A percentile compares a stretch with the other conserved stretches of the same genome.
phyloP scores from a whole-genome alignment of 2,113 vertebrate genomes.

The Macroglossus sobrinus region DNA sequence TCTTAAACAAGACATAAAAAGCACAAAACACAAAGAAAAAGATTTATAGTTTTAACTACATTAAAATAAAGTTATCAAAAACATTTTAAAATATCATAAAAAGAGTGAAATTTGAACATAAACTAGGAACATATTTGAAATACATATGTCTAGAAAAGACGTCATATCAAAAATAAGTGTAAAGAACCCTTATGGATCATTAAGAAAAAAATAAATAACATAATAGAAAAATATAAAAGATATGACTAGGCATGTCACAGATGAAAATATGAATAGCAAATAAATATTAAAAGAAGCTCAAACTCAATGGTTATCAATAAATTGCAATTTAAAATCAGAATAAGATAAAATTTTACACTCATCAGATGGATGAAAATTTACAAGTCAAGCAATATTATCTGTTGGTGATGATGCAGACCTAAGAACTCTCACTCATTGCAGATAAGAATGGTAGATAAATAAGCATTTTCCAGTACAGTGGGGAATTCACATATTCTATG shows the following conservation, averaged over 20 bases:
- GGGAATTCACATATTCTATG: not conserved
- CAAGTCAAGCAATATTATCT: not conserved
- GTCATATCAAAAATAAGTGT: not conserved
- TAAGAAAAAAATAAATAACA: not conserved
- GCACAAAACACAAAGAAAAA: not conserved
- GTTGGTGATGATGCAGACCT: not conserved
- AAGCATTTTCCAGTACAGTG: not conserved
- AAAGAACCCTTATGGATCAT: not conserved
- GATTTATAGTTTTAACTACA: not conserved
- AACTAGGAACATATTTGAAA: not conserved
- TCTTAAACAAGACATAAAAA: not conserved
- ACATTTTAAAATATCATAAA: not conserved
- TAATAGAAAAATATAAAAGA: conserved; percentile 1
- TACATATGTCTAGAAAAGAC: not conserved
- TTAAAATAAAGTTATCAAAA: conserved; percentile 27
- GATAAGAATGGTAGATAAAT: not conserved
- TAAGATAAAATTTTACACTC: not conserved
- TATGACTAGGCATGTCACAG: not conserved
- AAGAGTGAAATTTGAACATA: not conserved
- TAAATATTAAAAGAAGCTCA: not conserved
- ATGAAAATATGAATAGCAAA: not conserved
- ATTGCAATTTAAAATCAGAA: not conserved
- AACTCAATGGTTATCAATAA: not conserved
- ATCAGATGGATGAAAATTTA: not conserved
- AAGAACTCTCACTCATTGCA: not conserved